A percentile compares a stretch with the other conserved stretches of the same genome.
These are phyloP conservation scores for Noctua janthina DNA, from an alignment of 2,888 invertebrate genomes.

Conservation along the genomic window DNA sequence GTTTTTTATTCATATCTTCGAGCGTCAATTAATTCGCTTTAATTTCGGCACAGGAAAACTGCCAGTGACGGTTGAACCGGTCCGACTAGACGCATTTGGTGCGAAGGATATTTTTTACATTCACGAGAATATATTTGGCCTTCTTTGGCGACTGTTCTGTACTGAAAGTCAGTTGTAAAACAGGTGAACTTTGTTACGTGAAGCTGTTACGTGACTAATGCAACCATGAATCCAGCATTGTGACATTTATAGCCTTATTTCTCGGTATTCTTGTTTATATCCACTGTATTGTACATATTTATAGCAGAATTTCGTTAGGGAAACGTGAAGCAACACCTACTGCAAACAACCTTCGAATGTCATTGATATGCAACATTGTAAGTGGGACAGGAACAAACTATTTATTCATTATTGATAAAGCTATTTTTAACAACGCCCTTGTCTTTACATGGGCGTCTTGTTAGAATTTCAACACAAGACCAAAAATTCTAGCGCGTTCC, in stretches of 20 bases:
- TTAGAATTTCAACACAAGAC: conserved; percentile 11
- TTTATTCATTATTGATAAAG: conserved; percentile 50
- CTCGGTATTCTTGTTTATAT: conserved; percentile 29
- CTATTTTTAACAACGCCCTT: conserved; percentile 33
- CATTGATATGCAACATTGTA: conserved; percentile 49
- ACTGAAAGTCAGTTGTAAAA: conserved; percentile 69
- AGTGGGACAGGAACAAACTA: conserved; percentile 51
- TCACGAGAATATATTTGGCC: conserved; percentile 73
- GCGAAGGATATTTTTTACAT: conserved; percentile 81
- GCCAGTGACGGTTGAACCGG: conserved; percentile 80
- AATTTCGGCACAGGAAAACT: conserved; percentile 80
- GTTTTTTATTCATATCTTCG: conserved; percentile 72
- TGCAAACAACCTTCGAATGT: conserved; percentile 48
- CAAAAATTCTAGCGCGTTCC: neutral
- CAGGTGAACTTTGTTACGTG: conserved; percentile 73
- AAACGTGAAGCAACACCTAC: conserved; percentile 36
- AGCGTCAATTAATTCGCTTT: conserved; percentile 77
- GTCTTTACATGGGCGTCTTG: conserved; percentile 14
- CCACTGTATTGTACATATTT: conserved; percentile 5
- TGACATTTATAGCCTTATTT: conserved; percentile 32
- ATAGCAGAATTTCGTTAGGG: conserved; percentile 30
- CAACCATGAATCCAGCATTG: conserved; percentile 44
- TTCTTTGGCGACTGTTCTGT: conserved; percentile 72
- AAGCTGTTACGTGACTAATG: conserved; percentile 55
- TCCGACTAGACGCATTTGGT: conserved; percentile 73